A percentile compares a stretch with the other conserved stretches of the same genome.
Evolutionary conservation across 1,140 invertebrate species (phyloP).

Genomic region (Megathymus violae): DNA sequence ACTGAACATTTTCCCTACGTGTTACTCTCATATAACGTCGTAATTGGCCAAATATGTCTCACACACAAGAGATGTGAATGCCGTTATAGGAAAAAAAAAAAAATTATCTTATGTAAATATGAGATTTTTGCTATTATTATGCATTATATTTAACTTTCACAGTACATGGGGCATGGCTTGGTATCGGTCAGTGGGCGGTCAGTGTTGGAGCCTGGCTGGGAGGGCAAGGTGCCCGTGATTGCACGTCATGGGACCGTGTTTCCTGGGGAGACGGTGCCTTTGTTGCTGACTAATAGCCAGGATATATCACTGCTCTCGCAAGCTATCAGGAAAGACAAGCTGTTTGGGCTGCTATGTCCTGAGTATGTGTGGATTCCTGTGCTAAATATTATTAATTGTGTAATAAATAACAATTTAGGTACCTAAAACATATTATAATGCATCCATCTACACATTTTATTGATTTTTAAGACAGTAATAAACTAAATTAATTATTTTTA

Average conservation of each 20-base stretch:
- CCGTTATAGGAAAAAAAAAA: too few relatives aligned
- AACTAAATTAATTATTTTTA: too few relatives aligned
- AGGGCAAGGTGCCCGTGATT: slow-evolving; percentile 61
- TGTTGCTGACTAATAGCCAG: slow-evolving; percentile 57
- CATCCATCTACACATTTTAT: too few relatives aligned
- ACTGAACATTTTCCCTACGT: too few relatives aligned
- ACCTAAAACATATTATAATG: too few relatives aligned
- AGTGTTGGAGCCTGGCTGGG: slow-evolving; percentile 72
- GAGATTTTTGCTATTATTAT: not conserved
- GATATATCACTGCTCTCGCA: slow-evolving; percentile 48
- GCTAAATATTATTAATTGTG: too few relatives aligned
- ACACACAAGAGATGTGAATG: too few relatives aligned
- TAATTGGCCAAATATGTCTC: too few relatives aligned
- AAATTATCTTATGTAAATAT: too few relatives aligned
- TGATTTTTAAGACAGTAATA: too few relatives aligned
- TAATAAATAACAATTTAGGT: too few relatives aligned
- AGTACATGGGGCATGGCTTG: slow-evolving; percentile 67
- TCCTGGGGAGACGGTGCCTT: slow-evolving; percentile 78
- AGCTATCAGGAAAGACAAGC: slow-evolving; percentile 56
- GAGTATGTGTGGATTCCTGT: slow-evolving; percentile 73
- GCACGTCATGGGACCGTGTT: slow-evolving; percentile 72
- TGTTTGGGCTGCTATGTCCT: slow-evolving; percentile 75
- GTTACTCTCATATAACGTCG: too few relatives aligned
- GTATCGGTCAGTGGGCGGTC: slow-evolving; percentile 56
- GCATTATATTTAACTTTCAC: slow-evolving; percentile 14